Evolutionary conservation across 1,140 invertebrate species (phyloP).

Genomic region (Zaprionus taronus): DNA sequence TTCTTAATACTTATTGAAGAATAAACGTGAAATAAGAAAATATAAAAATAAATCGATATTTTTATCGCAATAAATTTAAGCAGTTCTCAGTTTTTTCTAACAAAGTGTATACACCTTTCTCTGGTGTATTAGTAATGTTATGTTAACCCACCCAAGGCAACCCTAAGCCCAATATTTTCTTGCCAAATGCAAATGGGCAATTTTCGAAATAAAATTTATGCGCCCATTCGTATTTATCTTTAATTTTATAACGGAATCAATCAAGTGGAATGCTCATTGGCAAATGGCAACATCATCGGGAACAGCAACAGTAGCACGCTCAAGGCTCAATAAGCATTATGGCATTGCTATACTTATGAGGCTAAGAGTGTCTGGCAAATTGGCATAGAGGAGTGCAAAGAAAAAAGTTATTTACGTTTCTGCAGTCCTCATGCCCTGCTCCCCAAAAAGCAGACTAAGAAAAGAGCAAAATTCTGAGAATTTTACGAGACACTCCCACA

Average conservation of each 20-base stretch:
- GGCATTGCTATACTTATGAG: slow-evolving; percentile 22
- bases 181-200: slow-evolving; percentile 69
- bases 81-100: neutral
- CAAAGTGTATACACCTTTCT: slow-evolving; percentile 30
- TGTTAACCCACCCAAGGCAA: slow-evolving; percentile 60
- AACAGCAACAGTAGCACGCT: neutral
- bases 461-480: slow-evolving; percentile 9
- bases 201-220: slow-evolving; percentile 67
- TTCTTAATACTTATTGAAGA: too few species aligned
- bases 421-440: neutral
- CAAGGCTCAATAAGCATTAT: slow-evolving; percentile 40
- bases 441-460: slow-evolving; percentile 16
- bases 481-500: slow-evolving; percentile 35
- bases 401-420: slow-evolving; percentile 45
- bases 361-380: slow-evolving; percentile 16
- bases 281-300: slow-evolving; percentile 34
- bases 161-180: slow-evolving; percentile 43
- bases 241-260: slow-evolving; percentile 76
- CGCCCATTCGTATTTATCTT: slow-evolving; percentile 74
- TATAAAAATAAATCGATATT: neutral
- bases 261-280: slow-evolving; percentile 58
- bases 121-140: slow-evolving; percentile 71
- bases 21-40: neutral
- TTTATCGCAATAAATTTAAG: neutral
- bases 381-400: slow-evolving; percentile 25